Evolutionary conservation across 2,113 vertebrate species (phyloP).

Genomic region (Coturnix japonica): DNA sequence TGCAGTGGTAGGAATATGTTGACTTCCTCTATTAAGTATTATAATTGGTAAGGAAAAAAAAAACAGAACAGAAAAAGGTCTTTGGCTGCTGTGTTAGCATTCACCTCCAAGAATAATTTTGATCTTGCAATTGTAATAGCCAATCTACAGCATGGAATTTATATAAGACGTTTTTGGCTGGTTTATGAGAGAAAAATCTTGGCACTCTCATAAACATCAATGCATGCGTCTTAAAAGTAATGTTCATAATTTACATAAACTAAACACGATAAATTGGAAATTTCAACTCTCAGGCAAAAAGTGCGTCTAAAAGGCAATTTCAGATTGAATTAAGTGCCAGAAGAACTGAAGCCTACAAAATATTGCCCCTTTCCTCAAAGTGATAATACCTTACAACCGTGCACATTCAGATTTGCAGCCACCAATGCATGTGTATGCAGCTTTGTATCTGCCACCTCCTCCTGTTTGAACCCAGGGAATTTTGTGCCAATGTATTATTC

Average conservation of each 20-base stretch:
- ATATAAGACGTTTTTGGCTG: constrained; percentile 9
- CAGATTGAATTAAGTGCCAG: background rate
- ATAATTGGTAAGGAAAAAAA: constrained; percentile 38
- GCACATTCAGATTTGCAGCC: no score
- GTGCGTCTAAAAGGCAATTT: constrained; percentile 22
- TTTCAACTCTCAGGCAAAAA: constrained; percentile 16
- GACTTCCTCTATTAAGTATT: constrained; percentile 54
- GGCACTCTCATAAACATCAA: constrained; percentile 11
- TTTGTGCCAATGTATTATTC: background rate
- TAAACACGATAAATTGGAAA: constrained; percentile 47
- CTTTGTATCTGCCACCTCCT: background rate
- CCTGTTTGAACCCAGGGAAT: background rate
- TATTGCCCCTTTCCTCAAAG: background rate
- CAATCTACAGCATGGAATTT: constrained; percentile 30
- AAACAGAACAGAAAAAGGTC: constrained; percentile 26
- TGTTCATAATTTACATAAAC: constrained; percentile 57
- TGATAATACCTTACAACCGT: background rate
- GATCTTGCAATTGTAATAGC: constrained; percentile 48
- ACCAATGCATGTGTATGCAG: rapidly evolving
- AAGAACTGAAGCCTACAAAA: background rate
- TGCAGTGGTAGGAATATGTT: constrained; percentile 13
- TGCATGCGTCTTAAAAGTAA: constrained; percentile 54
- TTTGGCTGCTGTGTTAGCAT: constrained; percentile 28
- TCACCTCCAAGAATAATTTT: constrained; percentile 61
- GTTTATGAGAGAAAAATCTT: constrained; percentile 46